A percentile compares a stretch with the other conserved stretches of the same genome.
Evolutionary conservation across 2,113 vertebrate species (phyloP).

Genomic region (Emberiza fucata): DNA sequence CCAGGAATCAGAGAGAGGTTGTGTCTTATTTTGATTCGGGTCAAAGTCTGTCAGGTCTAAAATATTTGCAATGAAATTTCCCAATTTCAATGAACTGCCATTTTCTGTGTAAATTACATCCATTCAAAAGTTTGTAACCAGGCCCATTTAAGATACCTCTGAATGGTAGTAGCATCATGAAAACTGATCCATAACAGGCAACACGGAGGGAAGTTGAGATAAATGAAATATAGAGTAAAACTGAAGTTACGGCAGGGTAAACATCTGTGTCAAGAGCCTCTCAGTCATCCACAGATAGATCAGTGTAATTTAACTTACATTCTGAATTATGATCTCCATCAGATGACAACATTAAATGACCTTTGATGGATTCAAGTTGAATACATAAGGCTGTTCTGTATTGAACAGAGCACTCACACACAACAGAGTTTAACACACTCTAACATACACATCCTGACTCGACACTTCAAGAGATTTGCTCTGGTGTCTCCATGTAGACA

Average conservation of each 20-base stretch:
- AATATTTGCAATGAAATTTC: background rate
- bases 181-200: background rate
- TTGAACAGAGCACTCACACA: background rate
- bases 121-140: background rate
- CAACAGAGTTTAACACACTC: conserved; percentile 1
- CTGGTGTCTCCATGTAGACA: background rate
- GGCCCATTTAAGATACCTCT: background rate
- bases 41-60: background rate
- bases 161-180: background rate
- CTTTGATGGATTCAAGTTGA: conserved; percentile 6
- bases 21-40: background rate
- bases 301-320: background rate
- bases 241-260: background rate
- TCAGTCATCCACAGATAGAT: background rate
- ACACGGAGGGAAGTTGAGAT: background rate
- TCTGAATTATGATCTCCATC: background rate
- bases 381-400: background rate
- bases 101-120: background rate
- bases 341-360: background rate
- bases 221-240: background rate
- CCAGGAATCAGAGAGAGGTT: background rate
- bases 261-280: background rate
- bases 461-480: background rate
- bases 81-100: background rate
- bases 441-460: background rate